Evolutionary conservation across 2,888 invertebrate genomes (phyloP).

Genomic region (Drosophila paracracens): DNA sequence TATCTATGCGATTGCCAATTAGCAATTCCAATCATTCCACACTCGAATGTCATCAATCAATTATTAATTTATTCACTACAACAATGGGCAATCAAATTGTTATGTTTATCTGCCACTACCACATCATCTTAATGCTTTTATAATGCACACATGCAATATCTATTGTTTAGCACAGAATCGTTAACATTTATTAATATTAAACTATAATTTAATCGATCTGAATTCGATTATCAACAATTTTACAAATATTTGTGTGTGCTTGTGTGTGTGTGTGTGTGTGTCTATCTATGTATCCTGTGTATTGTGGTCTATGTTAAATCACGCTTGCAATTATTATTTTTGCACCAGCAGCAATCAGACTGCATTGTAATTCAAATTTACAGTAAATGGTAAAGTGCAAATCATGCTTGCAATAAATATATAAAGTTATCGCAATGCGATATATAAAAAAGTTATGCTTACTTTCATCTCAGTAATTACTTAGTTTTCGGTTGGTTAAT

Average conservation of each 20-base stretch:
- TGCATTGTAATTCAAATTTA: background rate
- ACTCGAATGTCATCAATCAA: background rate
- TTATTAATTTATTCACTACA: background rate
- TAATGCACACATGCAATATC: background rate
- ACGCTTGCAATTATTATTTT: background rate
- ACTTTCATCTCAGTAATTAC: background rate
- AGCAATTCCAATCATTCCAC: background rate
- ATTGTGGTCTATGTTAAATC: background rate
- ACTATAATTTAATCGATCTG: background rate
- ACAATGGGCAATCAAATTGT: background rate
- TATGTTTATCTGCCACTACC: background rate
- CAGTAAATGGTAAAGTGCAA: background rate
- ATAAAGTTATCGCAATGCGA: background rate
- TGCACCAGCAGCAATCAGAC: background rate
- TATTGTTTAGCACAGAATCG: background rate
- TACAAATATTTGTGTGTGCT: background rate
- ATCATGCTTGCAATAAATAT: background rate
- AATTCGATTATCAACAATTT: background rate
- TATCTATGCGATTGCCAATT: background rate
- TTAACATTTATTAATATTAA: background rate
- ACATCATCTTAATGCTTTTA: background rate
- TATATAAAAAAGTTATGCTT: background rate
- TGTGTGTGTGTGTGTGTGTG: too few species aligned
- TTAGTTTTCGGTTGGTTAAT: background rate
- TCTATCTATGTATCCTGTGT: too few species aligned